Percentiles rank a stretch among this genome's conserved stretches.
phyloP scores from a whole-genome alignment of 2,113 vertebrate species.

The Thermophis baileyi region DNA sequence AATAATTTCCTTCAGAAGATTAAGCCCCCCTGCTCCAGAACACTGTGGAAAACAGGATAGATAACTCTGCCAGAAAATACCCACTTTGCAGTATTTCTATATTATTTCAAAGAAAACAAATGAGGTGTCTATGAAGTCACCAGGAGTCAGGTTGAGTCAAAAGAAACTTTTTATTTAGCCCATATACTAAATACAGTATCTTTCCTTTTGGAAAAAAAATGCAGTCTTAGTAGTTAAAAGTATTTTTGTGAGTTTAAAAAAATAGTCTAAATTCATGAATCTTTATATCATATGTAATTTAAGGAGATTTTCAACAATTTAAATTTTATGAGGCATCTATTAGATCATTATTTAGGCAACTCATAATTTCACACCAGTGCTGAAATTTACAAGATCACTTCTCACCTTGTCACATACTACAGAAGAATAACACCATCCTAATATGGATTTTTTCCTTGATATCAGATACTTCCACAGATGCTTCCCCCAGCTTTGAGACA shows the following conservation, averaged over 20 bases:
- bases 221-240: slow-evolving; percentile 24
- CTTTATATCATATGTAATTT: slow-evolving; percentile 43
- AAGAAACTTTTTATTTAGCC: neutral
- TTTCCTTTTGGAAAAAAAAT: neutral
- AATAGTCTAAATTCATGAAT: neutral
- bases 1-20: neutral
- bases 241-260: slow-evolving; percentile 23
- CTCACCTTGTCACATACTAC: slow-evolving; percentile 62
- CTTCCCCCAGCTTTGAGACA: slow-evolving; percentile 57
- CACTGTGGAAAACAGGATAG: neutral
- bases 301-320: slow-evolving; percentile 41
- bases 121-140: neutral
- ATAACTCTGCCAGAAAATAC: neutral
- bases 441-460: slow-evolving; percentile 66
- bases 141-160: neutral
- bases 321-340: slow-evolving; percentile 42
- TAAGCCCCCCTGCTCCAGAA: neutral
- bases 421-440: slow-evolving; percentile 63
- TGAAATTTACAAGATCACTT: slow-evolving; percentile 62
- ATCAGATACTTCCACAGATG: slow-evolving; percentile 68
- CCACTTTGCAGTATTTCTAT: neutral
- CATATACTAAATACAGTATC: neutral
- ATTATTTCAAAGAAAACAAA: neutral
- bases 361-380: slow-evolving; percentile 62
- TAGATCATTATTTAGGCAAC: slow-evolving; percentile 59